Evolutionary conservation across 2,888 invertebrate genomes (phyloP).

Genomic region (Alitta virens): DNA sequence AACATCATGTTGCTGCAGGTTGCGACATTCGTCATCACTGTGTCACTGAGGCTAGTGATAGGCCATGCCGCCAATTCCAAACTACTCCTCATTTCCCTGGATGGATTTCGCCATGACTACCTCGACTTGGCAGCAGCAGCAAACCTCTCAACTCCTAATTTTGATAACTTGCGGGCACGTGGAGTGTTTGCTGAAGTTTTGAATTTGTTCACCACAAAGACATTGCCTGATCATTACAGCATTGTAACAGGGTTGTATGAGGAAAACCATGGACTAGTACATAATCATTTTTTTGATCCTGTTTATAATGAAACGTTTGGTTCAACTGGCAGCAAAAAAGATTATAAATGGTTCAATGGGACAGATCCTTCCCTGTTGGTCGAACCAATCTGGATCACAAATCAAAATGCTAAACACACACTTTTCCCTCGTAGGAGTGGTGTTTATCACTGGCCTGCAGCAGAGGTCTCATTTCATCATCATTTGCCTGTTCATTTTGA

Average conservation of each 20-base stretch:
- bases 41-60: too few species aligned
- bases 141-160: conserved; percentile 61
- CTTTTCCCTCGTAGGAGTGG: conserved; percentile 63
- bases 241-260: conserved; percentile 66
- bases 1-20: too few species aligned
- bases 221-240: conserved; percentile 73
- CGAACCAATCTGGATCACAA: conserved; percentile 55
- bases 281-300: conserved; percentile 65
- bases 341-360: conserved; percentile 61
- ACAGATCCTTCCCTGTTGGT: conserved; percentile 49
- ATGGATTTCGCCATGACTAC: conserved; percentile 72
- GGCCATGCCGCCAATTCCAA: conserved; percentile 51
- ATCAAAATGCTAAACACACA: conserved; percentile 61
- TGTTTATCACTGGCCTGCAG: conserved; percentile 72
- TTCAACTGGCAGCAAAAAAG: conserved; percentile 15
- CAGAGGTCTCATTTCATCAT: conserved; percentile 59
- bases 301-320: conserved; percentile 34
- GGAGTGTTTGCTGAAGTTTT: conserved; percentile 62
- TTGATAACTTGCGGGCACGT: conserved; percentile 62
- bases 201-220: conserved; percentile 63
- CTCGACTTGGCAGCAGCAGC: conserved; percentile 58
- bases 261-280: conserved; percentile 70
- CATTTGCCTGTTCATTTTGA: conserved; percentile 33
- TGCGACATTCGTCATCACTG: too few species aligned
- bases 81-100: conserved; percentile 67